A percentile compares a stretch with the other conserved stretches of the same genome.
Evolutionary conservation across 2,797 vertebrate species (phyloP).

Genomic region (Amblyopsis hoosieri): DNA sequence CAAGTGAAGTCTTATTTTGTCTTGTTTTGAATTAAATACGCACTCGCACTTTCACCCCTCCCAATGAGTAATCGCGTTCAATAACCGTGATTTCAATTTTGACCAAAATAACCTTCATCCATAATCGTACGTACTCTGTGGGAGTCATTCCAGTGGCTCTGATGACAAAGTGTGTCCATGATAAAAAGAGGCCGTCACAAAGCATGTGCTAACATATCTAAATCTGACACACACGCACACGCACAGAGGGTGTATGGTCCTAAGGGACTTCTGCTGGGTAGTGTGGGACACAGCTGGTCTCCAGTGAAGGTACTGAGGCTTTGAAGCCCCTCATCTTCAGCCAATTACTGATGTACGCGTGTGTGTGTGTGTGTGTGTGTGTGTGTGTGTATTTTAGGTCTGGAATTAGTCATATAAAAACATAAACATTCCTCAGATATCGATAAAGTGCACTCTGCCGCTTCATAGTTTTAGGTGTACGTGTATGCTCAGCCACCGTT

Average conservation of each 20-base stretch:
- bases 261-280: slow-evolving; percentile 58
- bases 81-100: no score
- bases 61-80: no score
- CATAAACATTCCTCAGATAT: no score
- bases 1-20: no score
- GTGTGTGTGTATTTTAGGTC: slow-evolving; percentile 2
- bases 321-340: slow-evolving; percentile 50
- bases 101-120: no score
- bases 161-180: slow-evolving; percentile 67
- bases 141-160: slow-evolving; percentile 49
- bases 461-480: background rate
- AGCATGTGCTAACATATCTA: slow-evolving; percentile 67
- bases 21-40: no score
- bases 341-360: slow-evolving; percentile 36
- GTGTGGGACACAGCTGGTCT: slow-evolving; percentile 69
- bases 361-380: slow-evolving; percentile 13
- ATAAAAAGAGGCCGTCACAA: slow-evolving; percentile 50
- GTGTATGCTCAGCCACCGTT: slow-evolving; percentile 17
- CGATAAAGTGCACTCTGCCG: no score
- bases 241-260: slow-evolving; percentile 42
- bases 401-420: background rate
- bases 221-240: slow-evolving; percentile 49
- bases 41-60: no score
- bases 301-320: slow-evolving; percentile 46
- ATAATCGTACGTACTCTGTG: slow-evolving; percentile 11